A percentile compares a stretch with the other conserved stretches of the same genome.
Evolutionary conservation across 2,888 invertebrate species (phyloP).

Genomic region (Pocota personata): DNA sequence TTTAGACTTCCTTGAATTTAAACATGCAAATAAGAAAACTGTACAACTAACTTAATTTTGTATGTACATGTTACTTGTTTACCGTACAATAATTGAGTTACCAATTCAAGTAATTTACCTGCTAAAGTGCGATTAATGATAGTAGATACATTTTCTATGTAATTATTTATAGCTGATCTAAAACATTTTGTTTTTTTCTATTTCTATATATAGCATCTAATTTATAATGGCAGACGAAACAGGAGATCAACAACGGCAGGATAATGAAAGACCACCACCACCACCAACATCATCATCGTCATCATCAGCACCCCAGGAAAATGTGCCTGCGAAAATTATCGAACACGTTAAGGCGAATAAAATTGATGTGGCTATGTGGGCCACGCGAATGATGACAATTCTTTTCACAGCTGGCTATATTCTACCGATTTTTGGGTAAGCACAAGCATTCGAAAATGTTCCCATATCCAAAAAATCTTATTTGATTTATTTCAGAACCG

Average conservation of each 20-base stretch:
- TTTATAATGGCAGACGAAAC: constrained; percentile 47
- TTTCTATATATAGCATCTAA: background rate
- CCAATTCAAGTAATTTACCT: too few species aligned
- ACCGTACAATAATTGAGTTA: too few species aligned
- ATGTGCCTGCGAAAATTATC: constrained; percentile 83
- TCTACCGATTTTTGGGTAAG: constrained; percentile 94
- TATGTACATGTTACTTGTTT: too few species aligned
- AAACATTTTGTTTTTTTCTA: background rate
- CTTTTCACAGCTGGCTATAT: constrained; percentile 93
- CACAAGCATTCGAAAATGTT: constrained; percentile 65
- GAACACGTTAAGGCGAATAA: constrained; percentile 91
- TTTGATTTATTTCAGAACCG: constrained; percentile 84
- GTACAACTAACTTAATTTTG: too few species aligned
- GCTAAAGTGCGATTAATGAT: too few species aligned
- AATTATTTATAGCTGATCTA: background rate
- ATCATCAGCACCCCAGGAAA: constrained; percentile 68
- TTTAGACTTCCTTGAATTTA: background rate
- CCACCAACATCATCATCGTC: constrained; percentile 71
- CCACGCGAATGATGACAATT: constrained; percentile 92
- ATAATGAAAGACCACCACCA: constrained; percentile 68
- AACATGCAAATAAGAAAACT: too few species aligned
- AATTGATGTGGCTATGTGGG: constrained; percentile 94
- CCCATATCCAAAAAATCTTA: background rate
- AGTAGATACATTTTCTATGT: background rate
- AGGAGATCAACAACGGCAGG: constrained; percentile 41